A percentile compares a stretch with the other conserved stretches of the same genome.
phyloP scores from a whole-genome alignment of 2,113 vertebrate genomes.

The Calcarius ornatus region DNA sequence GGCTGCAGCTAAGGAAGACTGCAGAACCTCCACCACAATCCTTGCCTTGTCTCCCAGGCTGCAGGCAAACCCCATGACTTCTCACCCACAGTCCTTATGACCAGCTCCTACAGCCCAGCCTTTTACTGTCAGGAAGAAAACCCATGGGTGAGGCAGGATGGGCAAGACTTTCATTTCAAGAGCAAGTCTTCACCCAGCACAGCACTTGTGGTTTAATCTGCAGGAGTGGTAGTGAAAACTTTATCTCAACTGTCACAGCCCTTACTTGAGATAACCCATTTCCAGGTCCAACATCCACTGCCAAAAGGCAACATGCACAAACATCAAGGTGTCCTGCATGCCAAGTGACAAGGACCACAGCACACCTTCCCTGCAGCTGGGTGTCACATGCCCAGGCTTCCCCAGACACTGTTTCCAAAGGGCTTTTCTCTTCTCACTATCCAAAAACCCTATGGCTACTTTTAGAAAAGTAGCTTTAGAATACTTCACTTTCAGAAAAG shows the following conservation, averaged over 20 bases:
- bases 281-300: not conserved
- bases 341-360: not conserved
- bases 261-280: not conserved
- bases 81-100: not conserved
- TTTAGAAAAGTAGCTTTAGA: not conserved
- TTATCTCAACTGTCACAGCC: not conserved
- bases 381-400: not conserved
- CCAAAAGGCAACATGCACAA: not conserved
- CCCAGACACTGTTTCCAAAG: not conserved
- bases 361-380: not conserved
- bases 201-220: not conserved
- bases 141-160: not conserved
- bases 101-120: not conserved
- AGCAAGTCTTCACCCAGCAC: not conserved
- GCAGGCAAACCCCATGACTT: not conserved
- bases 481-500: not conserved
- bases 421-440: not conserved
- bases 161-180: not conserved
- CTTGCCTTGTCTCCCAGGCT: not conserved
- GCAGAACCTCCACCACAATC: not conserved
- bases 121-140: not conserved
- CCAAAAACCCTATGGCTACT: not conserved
- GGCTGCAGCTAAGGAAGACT: not conserved
- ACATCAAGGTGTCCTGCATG: fast-evolving
- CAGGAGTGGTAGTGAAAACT: not conserved